A percentile compares a stretch with the other conserved stretches of the same genome.
Evolutionary conservation across 2,113 vertebrate genomes (phyloP).

Genomic region (Hippoglossus stenolepis): DNA sequence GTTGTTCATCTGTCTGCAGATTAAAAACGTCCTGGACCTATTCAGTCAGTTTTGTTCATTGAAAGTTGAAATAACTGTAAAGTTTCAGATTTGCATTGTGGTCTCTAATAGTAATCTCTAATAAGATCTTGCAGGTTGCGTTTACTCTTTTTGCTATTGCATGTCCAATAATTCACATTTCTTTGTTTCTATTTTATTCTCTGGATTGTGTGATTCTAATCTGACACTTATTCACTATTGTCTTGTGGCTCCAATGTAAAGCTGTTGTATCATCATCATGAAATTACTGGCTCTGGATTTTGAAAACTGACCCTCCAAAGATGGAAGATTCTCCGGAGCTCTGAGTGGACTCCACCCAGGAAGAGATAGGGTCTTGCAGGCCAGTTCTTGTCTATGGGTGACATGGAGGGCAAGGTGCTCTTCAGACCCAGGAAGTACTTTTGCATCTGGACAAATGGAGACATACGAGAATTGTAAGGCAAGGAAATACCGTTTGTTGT

Average conservation of each 20-base stretch:
- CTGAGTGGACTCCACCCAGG: constrained; percentile 90
- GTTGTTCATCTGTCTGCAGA: too few relatives aligned
- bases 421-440: constrained; percentile 96
- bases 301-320: constrained; percentile 90
- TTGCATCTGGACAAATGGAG: constrained; percentile 85
- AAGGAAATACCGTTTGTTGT: neutral
- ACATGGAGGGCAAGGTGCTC: constrained; percentile 91
- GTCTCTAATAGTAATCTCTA: neutral
- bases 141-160: neutral
- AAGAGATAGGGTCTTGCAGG: constrained; percentile 90
- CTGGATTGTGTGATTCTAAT: neutral
- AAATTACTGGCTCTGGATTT: neutral
- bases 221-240: neutral
- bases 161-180: neutral
- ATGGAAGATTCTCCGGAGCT: constrained; percentile 94
- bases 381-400: constrained; percentile 96
- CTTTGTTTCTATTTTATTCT: neutral
- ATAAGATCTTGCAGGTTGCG: neutral
- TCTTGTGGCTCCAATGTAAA: neutral
- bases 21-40: too few relatives aligned
- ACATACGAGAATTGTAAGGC: neutral
- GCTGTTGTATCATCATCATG: neutral
- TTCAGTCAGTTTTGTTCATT: too few relatives aligned
- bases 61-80: too few relatives aligned
- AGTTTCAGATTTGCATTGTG: too few relatives aligned